Base-by-base conservation (phyloP, 92 coral and sea anemone genomes). In the Micromussa lordhowensis region DNA sequence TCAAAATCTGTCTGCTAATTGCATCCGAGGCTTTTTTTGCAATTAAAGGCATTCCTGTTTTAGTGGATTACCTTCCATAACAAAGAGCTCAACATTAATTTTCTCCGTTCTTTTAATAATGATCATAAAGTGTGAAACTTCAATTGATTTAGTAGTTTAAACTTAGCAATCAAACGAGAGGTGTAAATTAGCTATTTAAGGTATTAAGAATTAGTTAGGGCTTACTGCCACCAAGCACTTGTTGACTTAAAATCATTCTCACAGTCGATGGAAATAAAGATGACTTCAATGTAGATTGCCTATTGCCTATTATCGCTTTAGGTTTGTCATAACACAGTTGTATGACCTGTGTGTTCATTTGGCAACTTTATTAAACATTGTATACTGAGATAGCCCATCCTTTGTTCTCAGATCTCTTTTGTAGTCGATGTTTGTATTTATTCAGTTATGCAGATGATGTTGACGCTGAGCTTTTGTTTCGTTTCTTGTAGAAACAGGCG, bases 371-470 rank as follows among this genome's bases (percentile, higher is more conserved):
- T 58, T 82, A 57, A 22, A 28, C 68, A 59, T 22, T 61, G 74
- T 86, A 48, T 34, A 30, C 34, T 44, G 49, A 66, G 77, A 66
- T 40, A 49, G 63, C 83, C 63, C 68, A 22, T 4, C 19, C 53
- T 63, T 78, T 77, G 82, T 86, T 76, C 36, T 40, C 26, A 17
- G 78, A 49, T 49, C 35, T 49, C 38, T 26, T 77, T 77, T 28
- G 34, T 22, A 49, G 64, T 48, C 38, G 4, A 30, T 86, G 89
- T 63, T 86, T 77, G 75, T 76, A 53, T 86, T 38, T 30, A 78
- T 75, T 49, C 77, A 86, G 82, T 86, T 78, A 86, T 86, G 83
- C 89, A 86, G 83, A 86, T 77, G 21, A 63, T 44, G 89, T 86
- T 86, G 89, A 86, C 83, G 78, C 16, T 77, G 77, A 34, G 78